Conservation (phyloP, 2,797 vertebrate species). For the Morus bassanus region DNA sequence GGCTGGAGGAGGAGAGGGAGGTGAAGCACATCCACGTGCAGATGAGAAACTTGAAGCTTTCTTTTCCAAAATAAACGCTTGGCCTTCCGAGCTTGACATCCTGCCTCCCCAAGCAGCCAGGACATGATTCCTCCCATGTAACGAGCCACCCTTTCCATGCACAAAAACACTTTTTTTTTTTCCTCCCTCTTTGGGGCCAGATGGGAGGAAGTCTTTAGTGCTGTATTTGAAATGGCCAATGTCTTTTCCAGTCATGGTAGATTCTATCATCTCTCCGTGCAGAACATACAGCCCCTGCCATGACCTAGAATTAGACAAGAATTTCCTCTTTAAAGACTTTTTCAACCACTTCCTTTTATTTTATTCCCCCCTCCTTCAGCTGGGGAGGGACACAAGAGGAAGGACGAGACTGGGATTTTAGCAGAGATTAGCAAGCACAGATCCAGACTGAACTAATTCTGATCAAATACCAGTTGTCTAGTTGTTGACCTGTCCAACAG, state of each 20-base stretch:
- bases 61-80: not conserved
- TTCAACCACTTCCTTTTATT: not conserved
- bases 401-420: not conserved
- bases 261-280: not conserved
- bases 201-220: not conserved
- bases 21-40: not conserved
- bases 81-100: not conserved
- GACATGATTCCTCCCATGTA: not conserved
- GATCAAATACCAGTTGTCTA: not conserved
- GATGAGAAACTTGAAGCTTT: not conserved
- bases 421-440: not conserved
- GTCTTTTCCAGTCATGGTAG: conserved; percentile 28
- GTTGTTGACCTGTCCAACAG: not conserved
- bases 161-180: not conserved
- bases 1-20: not conserved
- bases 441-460: not conserved
- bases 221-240: not conserved
- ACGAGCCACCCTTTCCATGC: not conserved
- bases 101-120: not conserved
- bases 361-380: not conserved
- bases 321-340: not conserved
- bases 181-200: not conserved
- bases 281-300: not conserved
- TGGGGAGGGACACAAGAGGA: not conserved
- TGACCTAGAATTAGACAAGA: not conserved